Base-by-base conservation (phyloP, 2,888 invertebrate genomes). In the Cremastobaeus sp. region DNA sequence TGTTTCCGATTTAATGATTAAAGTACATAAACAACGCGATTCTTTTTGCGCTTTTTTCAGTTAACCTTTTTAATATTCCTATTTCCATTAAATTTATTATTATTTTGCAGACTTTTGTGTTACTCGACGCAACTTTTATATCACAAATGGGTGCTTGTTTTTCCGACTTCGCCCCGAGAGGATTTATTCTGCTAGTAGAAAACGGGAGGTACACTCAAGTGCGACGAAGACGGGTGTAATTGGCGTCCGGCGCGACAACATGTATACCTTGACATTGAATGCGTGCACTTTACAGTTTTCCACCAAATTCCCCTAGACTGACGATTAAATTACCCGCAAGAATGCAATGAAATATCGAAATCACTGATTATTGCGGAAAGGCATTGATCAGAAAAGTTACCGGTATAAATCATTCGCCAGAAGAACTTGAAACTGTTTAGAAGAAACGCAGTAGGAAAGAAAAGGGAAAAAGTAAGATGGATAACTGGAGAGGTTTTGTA, bases 181-280 rank as follows among this genome's bases (percentile, higher is more conserved):
- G 65, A 72, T 72, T 72, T 66, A 66, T 66, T 66, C 72, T 30
- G 34, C 28, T 8, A 48, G 41, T 28, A 69, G 52, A 54, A 54
- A 50, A 34, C 48, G 34, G 47, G 47, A 3, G 39, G 48, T 54
- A 45, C 20, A 8, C 9, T 9, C 14, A 6, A 17, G 52, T 14
- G 35, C 37, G 39, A 57, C 34, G 17, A 15, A 60, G 52, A 59
- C 11, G 11, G 52, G 47, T 68, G 55, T 73, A 73, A 73, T 73
- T 73, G 73, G 73, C 66, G 66, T 14, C 54, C 73, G 47, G 47
- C 48, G 62, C 50, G 66, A 50, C 57, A 68, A 73, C 68, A 39
- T 47, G 57, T 57, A 68, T 57, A 68, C 68, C 73, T 74, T 74
- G 64, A 68, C 73, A 74, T 52, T 74, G 68, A 64, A 57, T 62